Conservation (phyloP, 2,797 vertebrate genomes). For the Hypotaenidia philippensis region DNA sequence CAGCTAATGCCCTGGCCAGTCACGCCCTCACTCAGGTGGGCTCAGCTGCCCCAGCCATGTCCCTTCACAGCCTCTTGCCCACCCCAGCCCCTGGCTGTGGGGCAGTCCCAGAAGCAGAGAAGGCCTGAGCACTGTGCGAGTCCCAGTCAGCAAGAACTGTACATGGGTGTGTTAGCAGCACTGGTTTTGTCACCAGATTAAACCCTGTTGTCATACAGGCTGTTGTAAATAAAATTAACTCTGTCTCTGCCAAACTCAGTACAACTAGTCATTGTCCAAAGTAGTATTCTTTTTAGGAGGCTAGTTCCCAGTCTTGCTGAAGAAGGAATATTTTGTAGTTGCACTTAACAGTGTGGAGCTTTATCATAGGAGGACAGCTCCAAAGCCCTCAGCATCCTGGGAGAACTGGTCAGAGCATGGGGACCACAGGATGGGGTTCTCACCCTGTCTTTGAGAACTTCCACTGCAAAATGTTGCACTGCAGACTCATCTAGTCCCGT, state of each 20-base stretch:
- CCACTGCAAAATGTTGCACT: neutral
- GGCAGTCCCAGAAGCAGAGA: neutral
- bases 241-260: neutral
- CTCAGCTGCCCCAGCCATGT: rapidly evolving
- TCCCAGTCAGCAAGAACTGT: neutral
- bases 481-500: neutral
- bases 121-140: neutral
- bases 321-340: neutral
- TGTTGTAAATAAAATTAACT: neutral
- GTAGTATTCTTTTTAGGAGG: neutral
- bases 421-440: neutral
- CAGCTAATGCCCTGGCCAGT: neutral
- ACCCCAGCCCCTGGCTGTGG: neutral
- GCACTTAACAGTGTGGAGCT: neutral
- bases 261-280: neutral
- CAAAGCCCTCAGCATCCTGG: neutral
- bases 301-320: rapidly evolving
- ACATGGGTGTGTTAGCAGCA: neutral
- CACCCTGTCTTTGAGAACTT: neutral
- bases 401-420: neutral
- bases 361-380: neutral
- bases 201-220: neutral
- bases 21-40: rapidly evolving
- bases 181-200: neutral
- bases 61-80: neutral